Conservation (phyloP, 2,113 vertebrate genomes). For the Chrysemys picta region DNA sequence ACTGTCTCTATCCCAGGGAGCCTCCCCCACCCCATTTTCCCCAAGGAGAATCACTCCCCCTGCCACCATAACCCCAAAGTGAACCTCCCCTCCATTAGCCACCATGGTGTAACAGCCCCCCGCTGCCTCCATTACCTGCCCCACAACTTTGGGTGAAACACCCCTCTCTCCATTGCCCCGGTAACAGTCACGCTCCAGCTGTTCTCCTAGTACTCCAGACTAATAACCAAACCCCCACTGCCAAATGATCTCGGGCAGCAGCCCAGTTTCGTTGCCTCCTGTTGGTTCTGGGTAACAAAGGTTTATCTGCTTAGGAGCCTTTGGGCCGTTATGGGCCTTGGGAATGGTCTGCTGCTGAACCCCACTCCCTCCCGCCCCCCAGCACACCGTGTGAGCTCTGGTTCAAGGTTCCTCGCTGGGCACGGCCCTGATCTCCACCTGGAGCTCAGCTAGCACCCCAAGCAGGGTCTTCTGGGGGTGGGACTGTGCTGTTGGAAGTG, state of each 20-base stretch:
- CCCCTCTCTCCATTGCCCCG: too few species aligned
- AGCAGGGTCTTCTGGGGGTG: too few species aligned
- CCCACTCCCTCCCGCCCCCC: too few species aligned
- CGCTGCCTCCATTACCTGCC: background rate
- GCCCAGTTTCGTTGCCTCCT: background rate
- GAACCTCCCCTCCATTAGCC: background rate
- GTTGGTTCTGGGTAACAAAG: background rate
- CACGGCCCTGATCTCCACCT: too few species aligned
- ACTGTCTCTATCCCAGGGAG: background rate
- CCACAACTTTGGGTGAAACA: background rate
- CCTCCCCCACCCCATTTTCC: background rate
- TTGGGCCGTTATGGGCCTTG: too few species aligned
- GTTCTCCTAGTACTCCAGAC: too few species aligned
- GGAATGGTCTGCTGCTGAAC: too few species aligned
- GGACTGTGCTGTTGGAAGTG: too few species aligned
- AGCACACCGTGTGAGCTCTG: too few species aligned
- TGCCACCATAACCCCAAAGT: background rate
- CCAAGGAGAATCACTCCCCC: background rate
- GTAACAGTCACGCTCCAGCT: background rate
- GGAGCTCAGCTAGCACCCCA: too few species aligned
- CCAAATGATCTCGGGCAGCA: background rate
- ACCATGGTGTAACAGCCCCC: background rate
- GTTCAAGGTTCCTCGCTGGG: too few species aligned
- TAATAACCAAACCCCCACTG: background rate
- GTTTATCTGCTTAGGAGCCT: too few species aligned